Evolutionary conservation across 2,113 vertebrate species (phyloP).

Genomic region (Ginglymostoma cirratum): DNA sequence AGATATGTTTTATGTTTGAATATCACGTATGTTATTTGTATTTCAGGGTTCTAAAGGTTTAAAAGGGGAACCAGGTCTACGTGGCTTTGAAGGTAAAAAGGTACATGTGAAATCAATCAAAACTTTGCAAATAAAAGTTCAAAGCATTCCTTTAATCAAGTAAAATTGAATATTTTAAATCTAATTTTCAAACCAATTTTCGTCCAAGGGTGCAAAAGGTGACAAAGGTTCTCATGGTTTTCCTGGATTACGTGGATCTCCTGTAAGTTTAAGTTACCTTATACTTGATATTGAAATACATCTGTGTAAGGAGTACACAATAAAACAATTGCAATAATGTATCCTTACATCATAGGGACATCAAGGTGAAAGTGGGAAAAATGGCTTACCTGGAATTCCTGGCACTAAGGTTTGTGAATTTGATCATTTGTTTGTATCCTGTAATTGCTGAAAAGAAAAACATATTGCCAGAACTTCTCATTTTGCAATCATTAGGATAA

Average conservation of each 20-base stretch:
- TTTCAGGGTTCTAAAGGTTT: constrained; percentile 73
- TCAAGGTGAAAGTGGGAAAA: constrained; percentile 75
- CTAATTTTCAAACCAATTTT: constrained; percentile 39
- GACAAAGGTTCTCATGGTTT: constrained; percentile 68
- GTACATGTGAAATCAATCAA: constrained; percentile 50
- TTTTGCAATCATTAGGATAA: not conserved
- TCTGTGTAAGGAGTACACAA: not conserved
- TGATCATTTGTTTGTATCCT: constrained; percentile 8
- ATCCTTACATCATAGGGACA: constrained; percentile 63
- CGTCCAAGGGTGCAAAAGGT: constrained; percentile 76
- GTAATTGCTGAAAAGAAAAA: not conserved
- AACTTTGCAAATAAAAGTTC: not conserved
- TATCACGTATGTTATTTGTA: constrained; percentile 38
- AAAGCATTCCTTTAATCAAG: not conserved
- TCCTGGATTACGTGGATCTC: constrained; percentile 68
- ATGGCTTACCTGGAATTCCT: constrained; percentile 68
- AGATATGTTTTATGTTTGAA: not conserved
- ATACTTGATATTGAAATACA: not conserved
- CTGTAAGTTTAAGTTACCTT: constrained; percentile 61
- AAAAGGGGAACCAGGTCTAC: constrained; percentile 66
- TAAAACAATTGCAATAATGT: constrained; percentile 1
- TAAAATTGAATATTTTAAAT: not conserved
- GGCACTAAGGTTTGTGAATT: constrained; percentile 76
- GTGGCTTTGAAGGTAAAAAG: constrained; percentile 75
- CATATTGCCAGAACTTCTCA: not conserved